phyloP scores from a whole-genome alignment of 2,888 invertebrate species.

The Mythimna impura region DNA sequence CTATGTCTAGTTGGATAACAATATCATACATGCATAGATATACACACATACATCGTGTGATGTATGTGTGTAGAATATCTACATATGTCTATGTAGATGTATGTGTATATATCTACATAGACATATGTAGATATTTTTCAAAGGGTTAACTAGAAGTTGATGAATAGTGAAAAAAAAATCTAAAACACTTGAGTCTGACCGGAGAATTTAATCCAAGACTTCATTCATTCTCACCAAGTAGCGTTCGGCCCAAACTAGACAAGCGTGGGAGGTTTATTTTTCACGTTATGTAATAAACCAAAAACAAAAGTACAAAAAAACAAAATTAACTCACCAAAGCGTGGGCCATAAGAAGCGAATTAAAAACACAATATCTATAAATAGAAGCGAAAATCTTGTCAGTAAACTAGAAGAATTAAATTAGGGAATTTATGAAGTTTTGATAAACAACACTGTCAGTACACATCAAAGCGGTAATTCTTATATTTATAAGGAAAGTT shows the following conservation, averaged over 20 bases:
- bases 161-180: too few relatives aligned
- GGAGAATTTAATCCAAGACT: background rate
- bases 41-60: too few relatives aligned
- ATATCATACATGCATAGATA: too few relatives aligned
- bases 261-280: background rate
- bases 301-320: background rate
- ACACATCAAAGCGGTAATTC: background rate
- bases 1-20: too few relatives aligned
- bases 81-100: too few relatives aligned
- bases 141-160: too few relatives aligned
- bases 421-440: constrained; percentile 42
- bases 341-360: background rate
- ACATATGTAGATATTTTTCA: too few relatives aligned
- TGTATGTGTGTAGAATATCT: too few relatives aligned
- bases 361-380: constrained; percentile 5
- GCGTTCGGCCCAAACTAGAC: background rate
- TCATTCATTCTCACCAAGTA: background rate
- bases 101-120: too few relatives aligned
- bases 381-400: constrained; percentile 23
- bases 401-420: constrained; percentile 31
- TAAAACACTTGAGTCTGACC: too few relatives aligned
- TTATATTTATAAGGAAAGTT: too few relatives aligned
- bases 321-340: constrained; percentile 5
- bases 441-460: constrained; percentile 51
- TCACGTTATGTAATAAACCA: background rate